A percentile compares a stretch with the other conserved stretches of the same genome.
Evolutionary conservation across 2,888 invertebrate species (phyloP).

Genomic region (Dasysyrphus tricinctus): DNA sequence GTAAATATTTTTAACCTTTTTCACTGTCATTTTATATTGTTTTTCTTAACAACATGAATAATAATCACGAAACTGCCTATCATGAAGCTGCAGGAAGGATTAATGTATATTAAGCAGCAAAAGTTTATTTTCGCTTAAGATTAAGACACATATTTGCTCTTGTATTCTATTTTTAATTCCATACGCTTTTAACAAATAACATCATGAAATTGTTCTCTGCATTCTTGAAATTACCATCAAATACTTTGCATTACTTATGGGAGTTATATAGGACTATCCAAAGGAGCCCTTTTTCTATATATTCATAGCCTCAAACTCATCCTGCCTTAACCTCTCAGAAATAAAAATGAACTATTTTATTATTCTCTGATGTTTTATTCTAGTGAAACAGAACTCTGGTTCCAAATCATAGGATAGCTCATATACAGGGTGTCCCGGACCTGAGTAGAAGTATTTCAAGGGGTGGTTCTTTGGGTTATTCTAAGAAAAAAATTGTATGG

Average conservation of each 20-base stretch:
- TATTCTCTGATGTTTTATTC: slow-evolving; percentile 53
- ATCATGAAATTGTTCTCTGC: slow-evolving; percentile 19
- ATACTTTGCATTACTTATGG: slow-evolving; percentile 65
- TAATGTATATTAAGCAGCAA: too few species aligned
- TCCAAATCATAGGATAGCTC: slow-evolving; percentile 7
- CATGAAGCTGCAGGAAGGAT: too few species aligned
- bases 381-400: neutral
- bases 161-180: neutral
- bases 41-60: too few species aligned
- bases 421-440: too few species aligned
- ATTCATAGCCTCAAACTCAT: slow-evolving; percentile 10
- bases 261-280: slow-evolving; percentile 3
- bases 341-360: slow-evolving; percentile 53
- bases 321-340: neutral
- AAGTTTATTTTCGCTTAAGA: neutral
- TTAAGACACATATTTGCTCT: neutral
- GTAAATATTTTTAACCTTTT: too few species aligned
- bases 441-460: too few species aligned
- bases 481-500: too few species aligned
- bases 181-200: slow-evolving; percentile 31
- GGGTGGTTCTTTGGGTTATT: too few species aligned
- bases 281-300: slow-evolving; percentile 24
- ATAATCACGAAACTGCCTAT: too few species aligned
- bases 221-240: slow-evolving; percentile 50
- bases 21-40: too few species aligned